Evolutionary conservation across 2,113 vertebrate genomes (phyloP), one percentile per base, ranked within the genome.

Genomic region (Calidris pugnax): DNA sequence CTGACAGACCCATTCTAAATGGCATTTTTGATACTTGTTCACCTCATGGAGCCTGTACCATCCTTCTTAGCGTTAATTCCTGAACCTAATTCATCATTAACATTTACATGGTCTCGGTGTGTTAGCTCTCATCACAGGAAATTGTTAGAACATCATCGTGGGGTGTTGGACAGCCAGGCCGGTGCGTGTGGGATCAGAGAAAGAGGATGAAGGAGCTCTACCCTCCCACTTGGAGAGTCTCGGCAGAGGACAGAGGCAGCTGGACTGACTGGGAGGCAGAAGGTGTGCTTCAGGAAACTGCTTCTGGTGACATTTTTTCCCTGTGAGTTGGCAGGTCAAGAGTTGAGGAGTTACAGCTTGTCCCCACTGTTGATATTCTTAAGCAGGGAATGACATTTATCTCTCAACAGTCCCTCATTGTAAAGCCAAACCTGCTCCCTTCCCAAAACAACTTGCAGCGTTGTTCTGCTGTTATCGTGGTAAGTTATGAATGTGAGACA

Each of bases 131-230:
- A 0, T 59, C 47, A 55, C 63, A 59, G 16, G 10, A 39, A 89
- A 23, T 45, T 33, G 20, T 64, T 35, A 90, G 56, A 78, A 68
- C 60, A 51, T 30, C 26, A 4, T 28, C 0, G 4, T 1, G 37
- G 7, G 5, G 32, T 22, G 4, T 14, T 37, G 13, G 26, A 43
- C 26, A 30, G 48, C 51, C 35, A 43, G 45, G 66, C 4, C 0
- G 0, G 4, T 9, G 47, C 2, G 7, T 2, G 14, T 1, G 7
- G 30, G 21, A 55, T 57, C 26, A 48, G 47, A 72, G 32, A 33
- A 20, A 24, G 26, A 26, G 28, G 17, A 26, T 0, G 1, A 37
- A 0, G 1, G 19, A 19, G 10, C 20, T 43, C 17, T 57, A 8
- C 26, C 13, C 17, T 24, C 7, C 8, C 32, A 13, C 35, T 45